Percentiles rank a stretch among this genome's conserved stretches.
These are phyloP conservation scores for Eupithecia subfuscata DNA, from an alignment of 2,888 invertebrate genomes.

Conservation along the genomic window DNA sequence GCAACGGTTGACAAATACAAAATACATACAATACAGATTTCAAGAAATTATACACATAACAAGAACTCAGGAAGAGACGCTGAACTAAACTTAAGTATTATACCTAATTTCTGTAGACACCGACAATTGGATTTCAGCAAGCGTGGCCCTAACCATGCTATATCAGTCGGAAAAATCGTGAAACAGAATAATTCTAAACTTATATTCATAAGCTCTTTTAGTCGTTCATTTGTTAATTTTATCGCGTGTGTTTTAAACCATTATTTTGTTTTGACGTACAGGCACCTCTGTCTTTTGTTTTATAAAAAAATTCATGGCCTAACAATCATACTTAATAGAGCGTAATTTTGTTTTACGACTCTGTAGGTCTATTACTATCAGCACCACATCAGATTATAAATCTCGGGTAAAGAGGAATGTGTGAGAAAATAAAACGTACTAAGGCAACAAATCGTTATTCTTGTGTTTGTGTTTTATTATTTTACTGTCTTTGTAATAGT, in stretches of 20 bases:
- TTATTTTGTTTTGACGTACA: background rate
- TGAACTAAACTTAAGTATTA: too few relatives aligned
- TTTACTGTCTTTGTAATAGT: background rate
- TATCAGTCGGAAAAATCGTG: background rate
- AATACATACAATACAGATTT: too few relatives aligned
- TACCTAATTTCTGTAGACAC: too few relatives aligned
- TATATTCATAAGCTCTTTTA: too few relatives aligned
- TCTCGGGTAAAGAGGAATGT: background rate
- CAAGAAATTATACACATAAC: too few relatives aligned
- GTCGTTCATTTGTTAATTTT: too few relatives aligned
- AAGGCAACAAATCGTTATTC: background rate
- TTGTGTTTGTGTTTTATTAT: background rate
- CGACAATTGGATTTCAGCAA: background rate
- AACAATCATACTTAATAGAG: background rate
- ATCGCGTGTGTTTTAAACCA: background rate
- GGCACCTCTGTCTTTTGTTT: background rate
- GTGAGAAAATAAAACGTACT: conserved; percentile 9
- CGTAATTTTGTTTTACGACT: conserved; percentile 6
- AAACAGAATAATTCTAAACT: background rate
- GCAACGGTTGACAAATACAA: too few relatives aligned
- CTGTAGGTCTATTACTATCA: conserved; percentile 12
- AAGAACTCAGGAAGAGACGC: too few relatives aligned
- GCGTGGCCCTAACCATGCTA: background rate
- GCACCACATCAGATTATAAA: conserved; percentile 7
- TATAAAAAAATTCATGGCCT: background rate